phyloP scores from a whole-genome alignment of 2,888 invertebrate genomes.

The Thereva nobilitata region DNA sequence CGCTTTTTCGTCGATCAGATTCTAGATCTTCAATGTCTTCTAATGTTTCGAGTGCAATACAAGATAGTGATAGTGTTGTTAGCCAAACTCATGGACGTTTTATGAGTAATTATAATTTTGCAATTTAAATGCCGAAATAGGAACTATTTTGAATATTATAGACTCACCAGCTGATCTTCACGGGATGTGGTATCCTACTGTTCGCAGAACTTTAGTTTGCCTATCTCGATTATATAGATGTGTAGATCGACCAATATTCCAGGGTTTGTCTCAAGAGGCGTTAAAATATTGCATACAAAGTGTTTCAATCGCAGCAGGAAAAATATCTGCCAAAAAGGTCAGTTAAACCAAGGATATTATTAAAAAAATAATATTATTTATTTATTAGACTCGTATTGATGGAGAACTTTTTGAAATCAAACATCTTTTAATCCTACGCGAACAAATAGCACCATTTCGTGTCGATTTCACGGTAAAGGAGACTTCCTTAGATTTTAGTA shows the following conservation, averaged over 20 bases:
- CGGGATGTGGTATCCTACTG: constrained; percentile 99
- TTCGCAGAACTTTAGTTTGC: constrained; percentile 91
- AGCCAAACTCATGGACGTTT: constrained; percentile 52
- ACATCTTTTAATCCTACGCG: constrained; percentile 92
- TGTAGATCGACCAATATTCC: constrained; percentile 92
- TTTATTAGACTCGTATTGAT: constrained; percentile 74
- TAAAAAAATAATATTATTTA: constrained; percentile 16
- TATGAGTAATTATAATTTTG: constrained; percentile 45
- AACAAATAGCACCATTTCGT: constrained; percentile 98
- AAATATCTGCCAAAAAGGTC: constrained; percentile 75
- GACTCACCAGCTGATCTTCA: constrained; percentile 94
- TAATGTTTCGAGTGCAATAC: constrained; percentile 68
- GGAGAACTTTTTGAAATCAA: constrained; percentile 97
- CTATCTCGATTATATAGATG: constrained; percentile 87
- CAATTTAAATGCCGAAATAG: neutral
- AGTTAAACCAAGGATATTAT: constrained; percentile 18
- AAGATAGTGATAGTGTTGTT: constrained; percentile 72
- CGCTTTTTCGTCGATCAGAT: constrained; percentile 65
- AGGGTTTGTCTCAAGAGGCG: constrained; percentile 95
- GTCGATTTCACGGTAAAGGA: constrained; percentile 93
- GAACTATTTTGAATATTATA: constrained; percentile 41
- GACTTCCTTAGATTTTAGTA: constrained; percentile 90
- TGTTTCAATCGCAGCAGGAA: constrained; percentile 77
- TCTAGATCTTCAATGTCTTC: constrained; percentile 72
- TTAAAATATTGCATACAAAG: constrained; percentile 90